These are phyloP conservation scores for Neoitamus cyanurus DNA, from an alignment of 2,888 invertebrate genomes.

Conservation along the genomic window DNA sequence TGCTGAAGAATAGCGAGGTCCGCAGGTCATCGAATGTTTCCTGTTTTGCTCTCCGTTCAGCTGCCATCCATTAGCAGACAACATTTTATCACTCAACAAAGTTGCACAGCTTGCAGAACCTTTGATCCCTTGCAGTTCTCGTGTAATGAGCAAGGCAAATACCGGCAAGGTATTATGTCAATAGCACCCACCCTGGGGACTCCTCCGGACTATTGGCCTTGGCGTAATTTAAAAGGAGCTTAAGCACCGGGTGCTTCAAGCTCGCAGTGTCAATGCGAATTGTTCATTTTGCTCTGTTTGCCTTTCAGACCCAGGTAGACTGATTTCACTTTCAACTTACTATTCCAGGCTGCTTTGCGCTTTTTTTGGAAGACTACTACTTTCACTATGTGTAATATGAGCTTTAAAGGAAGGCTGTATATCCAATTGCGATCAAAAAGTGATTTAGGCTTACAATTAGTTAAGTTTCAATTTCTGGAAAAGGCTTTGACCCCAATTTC, in stretches of 20 bases:
- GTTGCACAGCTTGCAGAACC: background rate
- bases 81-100: background rate
- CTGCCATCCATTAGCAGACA: background rate
- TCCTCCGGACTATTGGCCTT: background rate
- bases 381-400: background rate
- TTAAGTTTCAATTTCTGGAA: too few relatives aligned
- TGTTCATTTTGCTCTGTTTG: background rate
- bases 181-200: background rate
- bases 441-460: too few relatives aligned
- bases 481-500: too few relatives aligned
- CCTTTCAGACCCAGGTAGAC: background rate
- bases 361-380: background rate
- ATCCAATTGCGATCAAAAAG: too few relatives aligned
- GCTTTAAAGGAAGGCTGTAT: too few relatives aligned
- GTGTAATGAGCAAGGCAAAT: background rate
- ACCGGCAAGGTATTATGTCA: background rate
- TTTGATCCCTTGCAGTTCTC: background rate
- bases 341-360: background rate
- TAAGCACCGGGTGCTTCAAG: background rate
- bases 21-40: background rate
- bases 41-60: background rate
- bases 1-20: background rate
- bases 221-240: background rate
- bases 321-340: conserved; percentile 1
- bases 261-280: background rate